phyloP scores from a whole-genome alignment of 2,888 invertebrate species.

The Chymomyza fuscimana region DNA sequence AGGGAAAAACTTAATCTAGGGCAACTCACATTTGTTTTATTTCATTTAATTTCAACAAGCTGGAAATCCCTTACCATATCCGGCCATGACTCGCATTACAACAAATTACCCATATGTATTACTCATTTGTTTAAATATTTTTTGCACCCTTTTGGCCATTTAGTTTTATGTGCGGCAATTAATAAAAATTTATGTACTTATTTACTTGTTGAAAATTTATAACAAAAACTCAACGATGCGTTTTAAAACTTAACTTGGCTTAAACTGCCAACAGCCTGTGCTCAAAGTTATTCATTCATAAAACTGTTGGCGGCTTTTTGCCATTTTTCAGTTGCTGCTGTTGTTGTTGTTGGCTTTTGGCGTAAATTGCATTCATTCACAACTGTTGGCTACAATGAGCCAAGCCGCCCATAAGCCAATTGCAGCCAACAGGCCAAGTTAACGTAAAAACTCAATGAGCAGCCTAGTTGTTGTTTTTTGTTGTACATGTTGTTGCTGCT shows the following conservation, averaged over 20 bases:
- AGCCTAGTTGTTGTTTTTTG: background rate
- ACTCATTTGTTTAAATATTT: background rate
- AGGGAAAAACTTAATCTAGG: no score
- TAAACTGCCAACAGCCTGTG: constrained; percentile 10
- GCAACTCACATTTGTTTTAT: no score
- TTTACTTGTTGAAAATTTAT: constrained; percentile 48
- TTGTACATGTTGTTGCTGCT: constrained; percentile 13
- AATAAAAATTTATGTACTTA: constrained; percentile 43
- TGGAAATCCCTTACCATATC: background rate
- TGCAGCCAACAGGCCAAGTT: constrained; percentile 25
- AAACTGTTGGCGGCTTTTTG: constrained; percentile 18
- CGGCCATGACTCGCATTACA: background rate
- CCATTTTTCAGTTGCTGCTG: background rate
- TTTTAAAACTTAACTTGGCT: constrained; percentile 39
- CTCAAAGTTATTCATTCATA: constrained; percentile 66
- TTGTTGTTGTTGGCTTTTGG: constrained; percentile 18
- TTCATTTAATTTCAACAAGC: background rate
- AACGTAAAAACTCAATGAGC: constrained; percentile 28
- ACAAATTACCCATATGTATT: background rate
- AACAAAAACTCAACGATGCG: constrained; percentile 41
- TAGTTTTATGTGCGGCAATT: constrained; percentile 39
- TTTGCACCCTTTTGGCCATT: background rate
- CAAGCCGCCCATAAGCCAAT: constrained; percentile 30
- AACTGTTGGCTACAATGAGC: constrained; percentile 37
- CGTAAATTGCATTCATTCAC: constrained; percentile 62